These are phyloP conservation scores for Squalus acanthias DNA, from an alignment of 2,797 vertebrate species.

Conservation along the genomic window DNA sequence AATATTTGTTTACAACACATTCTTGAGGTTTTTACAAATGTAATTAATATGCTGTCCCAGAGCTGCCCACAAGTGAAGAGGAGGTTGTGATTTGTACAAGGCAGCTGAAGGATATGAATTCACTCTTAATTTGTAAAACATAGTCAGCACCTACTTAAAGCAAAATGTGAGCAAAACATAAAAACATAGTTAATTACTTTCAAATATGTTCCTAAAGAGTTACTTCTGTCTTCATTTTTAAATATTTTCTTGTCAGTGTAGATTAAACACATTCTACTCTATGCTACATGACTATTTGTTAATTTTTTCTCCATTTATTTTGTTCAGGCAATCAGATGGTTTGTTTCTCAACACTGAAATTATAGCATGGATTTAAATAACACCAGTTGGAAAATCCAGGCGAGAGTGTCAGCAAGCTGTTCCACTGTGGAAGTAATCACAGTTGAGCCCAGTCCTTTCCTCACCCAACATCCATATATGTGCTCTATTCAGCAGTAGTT, in stretches of 20 bases:
- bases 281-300: too few species aligned
- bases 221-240: neutral
- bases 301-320: neutral
- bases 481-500: neutral
- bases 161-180: slow-evolving; percentile 23
- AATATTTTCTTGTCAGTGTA: neutral
- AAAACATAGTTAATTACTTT: neutral
- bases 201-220: neutral
- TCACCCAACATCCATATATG: neutral
- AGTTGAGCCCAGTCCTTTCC: neutral
- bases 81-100: neutral
- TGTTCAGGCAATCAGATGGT: neutral
- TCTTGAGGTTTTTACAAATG: slow-evolving; percentile 17
- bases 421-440: neutral
- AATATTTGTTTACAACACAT: neutral
- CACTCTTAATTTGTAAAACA: neutral
- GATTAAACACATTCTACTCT: neutral
- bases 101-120: neutral
- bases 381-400: neutral
- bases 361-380: neutral
- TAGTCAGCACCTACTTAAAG: slow-evolving; percentile 8
- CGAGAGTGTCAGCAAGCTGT: neutral
- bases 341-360: neutral
- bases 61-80: neutral
- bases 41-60: neutral